phyloP scores from a whole-genome alignment of 2,113 vertebrate genomes.

The Gymnocephalus cernua region DNA sequence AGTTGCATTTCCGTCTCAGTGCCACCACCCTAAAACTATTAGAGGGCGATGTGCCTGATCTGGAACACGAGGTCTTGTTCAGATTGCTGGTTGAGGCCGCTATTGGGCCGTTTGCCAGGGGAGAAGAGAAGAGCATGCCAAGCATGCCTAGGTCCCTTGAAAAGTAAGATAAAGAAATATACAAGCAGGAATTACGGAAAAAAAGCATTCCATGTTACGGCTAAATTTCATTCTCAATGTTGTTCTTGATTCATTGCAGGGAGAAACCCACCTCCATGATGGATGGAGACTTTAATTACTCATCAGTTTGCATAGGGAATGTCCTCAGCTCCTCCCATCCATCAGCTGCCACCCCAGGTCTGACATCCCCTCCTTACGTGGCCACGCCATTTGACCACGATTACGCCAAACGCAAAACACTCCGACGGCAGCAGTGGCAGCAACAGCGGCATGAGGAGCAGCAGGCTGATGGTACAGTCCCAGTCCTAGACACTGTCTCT shows the following conservation, averaged over 20 bases:
- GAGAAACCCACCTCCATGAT: slow-evolving; percentile 91
- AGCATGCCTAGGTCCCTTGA: slow-evolving; percentile 91
- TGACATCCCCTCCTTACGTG: slow-evolving; percentile 98
- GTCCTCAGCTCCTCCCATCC: slow-evolving; percentile 84
- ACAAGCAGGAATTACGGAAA: background rate
- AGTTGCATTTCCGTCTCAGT: slow-evolving; percentile 95
- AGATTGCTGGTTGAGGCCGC: slow-evolving; percentile 93
- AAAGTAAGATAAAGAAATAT: slow-evolving; percentile 87
- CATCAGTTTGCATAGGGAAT: slow-evolving; percentile 86
- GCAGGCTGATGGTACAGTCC: slow-evolving; percentile 98
- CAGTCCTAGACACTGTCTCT: slow-evolving; percentile 91
- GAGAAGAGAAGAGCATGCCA: slow-evolving; percentile 96
- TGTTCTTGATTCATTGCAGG: slow-evolving; percentile 76
- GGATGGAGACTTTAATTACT: slow-evolving; percentile 95
- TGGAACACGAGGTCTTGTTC: slow-evolving; percentile 91
- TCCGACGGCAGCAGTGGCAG: slow-evolving; percentile 89
- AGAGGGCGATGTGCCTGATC: slow-evolving; percentile 82
- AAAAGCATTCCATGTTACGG: background rate
- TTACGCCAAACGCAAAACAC: slow-evolving; percentile 99
- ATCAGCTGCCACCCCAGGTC: slow-evolving; percentile 95
- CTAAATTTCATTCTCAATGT: background rate
- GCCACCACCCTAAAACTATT: slow-evolving; percentile 97
- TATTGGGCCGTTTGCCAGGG: slow-evolving; percentile 93
- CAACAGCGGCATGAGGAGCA: slow-evolving; percentile 87
- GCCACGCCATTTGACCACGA: slow-evolving; percentile 99